A percentile compares a stretch with the other conserved stretches of the same genome.
phyloP scores from a whole-genome alignment of 2,113 vertebrate genomes.

The Daphoenositta chrysoptera region DNA sequence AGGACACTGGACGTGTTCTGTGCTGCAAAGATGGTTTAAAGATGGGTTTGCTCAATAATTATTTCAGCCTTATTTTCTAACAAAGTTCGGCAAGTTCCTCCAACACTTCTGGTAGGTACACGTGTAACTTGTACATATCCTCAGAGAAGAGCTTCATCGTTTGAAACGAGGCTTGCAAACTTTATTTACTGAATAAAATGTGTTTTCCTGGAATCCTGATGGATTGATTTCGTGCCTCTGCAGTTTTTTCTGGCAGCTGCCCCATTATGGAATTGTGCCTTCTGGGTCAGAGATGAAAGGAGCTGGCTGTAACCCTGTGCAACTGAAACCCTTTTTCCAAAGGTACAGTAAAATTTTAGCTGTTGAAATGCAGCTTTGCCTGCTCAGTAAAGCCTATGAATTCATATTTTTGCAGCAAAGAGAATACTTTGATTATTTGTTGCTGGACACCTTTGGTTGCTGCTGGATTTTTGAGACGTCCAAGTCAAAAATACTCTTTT shows the following conservation, averaged over 20 bases:
- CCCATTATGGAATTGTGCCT: background rate
- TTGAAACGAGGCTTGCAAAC: background rate
- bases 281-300: slow-evolving; percentile 50
- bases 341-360: background rate
- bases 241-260: background rate
- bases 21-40: background rate
- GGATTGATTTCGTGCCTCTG: background rate
- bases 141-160: background rate
- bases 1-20: background rate
- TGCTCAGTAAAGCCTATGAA: background rate
- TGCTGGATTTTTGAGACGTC: background rate
- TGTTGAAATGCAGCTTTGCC: background rate
- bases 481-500: background rate
- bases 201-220: background rate
- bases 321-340: background rate
- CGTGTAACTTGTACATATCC: fast-evolving
- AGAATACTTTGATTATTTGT: background rate
- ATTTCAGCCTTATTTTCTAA: background rate
- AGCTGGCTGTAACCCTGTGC: background rate
- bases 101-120: fast-evolving
- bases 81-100: background rate
- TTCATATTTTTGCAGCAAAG: background rate
- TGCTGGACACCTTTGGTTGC: background rate
- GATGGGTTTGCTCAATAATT: background rate
- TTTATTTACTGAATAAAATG: background rate